Base-by-base conservation (phyloP, 37 sponge, comb jelly and placozoan species). In the Aplysina aerophoba region DNA sequence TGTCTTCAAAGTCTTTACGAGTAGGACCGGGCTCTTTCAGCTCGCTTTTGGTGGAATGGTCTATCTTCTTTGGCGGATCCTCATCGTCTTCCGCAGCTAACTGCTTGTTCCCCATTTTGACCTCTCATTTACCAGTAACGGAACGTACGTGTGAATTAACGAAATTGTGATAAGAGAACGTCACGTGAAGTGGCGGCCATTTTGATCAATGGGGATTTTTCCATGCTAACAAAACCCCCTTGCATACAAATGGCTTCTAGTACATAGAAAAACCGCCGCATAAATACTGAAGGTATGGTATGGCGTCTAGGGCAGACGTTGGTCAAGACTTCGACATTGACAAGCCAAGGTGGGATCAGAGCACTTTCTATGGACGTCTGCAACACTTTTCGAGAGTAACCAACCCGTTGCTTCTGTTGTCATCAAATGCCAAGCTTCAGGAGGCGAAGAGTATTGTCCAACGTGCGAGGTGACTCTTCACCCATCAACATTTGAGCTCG, bases 291-390 rank as follows among this genome's bases (percentile, higher is more conserved):
- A 44, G 50, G n/a, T n/a, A 44, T 8, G 50, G 8, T 3, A 44
- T 44, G 50, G 8, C 50, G 6, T 44, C 50, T 8, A 44, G 50
- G 3, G 3, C 8, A 8, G 50, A 11, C 6, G 50, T 44, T 8
- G 50, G 19, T 35, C 27, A 78, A 24, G 59, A 69, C 81, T 64
- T 86, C 65, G 90, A 93, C 58, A 86, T 96, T 27, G 80, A 80
- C 50, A 44, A 86, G 59, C 92, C 92, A 4, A 41, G 82, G 44
- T 94, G 92, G 92, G 92, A 94, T 40, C 95, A 96, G 81, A 62
- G 54, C 30, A 86, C 84, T 4, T 96, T 93, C 54, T 34, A 24
- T 31, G 94, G 92, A 3, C 73, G 97, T 5, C 69, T 89, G 22
- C 59, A 88, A 37, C 89, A 91, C 72, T 96, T 94, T 75, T 0